Conservation (phyloP, 2,113 vertebrate genomes). For the Ciconia maguari region DNA sequence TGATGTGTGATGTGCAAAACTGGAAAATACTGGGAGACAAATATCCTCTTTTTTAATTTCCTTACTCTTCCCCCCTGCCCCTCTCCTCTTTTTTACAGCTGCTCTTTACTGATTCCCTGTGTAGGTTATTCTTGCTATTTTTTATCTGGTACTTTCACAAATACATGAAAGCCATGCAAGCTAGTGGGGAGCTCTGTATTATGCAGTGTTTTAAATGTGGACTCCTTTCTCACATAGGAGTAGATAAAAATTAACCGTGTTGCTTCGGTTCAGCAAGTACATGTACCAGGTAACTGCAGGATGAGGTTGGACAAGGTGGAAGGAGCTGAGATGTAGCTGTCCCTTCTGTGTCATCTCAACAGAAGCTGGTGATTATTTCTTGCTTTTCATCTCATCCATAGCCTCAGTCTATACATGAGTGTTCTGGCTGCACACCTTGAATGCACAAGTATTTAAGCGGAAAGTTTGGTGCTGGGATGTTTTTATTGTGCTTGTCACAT, state of each 20-base stretch:
- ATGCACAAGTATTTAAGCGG: background rate
- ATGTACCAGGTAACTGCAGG: background rate
- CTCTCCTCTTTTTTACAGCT: background rate
- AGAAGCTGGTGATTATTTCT: background rate
- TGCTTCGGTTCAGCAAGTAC: background rate
- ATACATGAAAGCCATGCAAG: background rate
- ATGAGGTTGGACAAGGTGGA: background rate
- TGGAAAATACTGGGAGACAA: background rate
- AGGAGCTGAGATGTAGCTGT: background rate
- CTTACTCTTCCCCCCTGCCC: background rate
- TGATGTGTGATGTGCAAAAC: background rate
- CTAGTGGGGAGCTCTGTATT: background rate
- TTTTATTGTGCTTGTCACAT: background rate
- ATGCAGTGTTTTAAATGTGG: background rate
- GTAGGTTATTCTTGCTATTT: background rate
- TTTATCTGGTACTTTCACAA: background rate
- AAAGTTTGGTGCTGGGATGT: background rate
- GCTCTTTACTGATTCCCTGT: background rate
- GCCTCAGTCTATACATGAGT: background rate
- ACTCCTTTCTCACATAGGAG: background rate
- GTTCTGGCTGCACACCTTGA: background rate
- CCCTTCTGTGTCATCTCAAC: background rate
- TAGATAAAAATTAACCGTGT: background rate
- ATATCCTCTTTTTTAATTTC: background rate
- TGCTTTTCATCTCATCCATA: background rate